Percentiles rank a stretch among this genome's conserved stretches.
phyloP scores from a whole-genome alignment of 2,797 vertebrate species.

The Halcyon leucocephala region DNA sequence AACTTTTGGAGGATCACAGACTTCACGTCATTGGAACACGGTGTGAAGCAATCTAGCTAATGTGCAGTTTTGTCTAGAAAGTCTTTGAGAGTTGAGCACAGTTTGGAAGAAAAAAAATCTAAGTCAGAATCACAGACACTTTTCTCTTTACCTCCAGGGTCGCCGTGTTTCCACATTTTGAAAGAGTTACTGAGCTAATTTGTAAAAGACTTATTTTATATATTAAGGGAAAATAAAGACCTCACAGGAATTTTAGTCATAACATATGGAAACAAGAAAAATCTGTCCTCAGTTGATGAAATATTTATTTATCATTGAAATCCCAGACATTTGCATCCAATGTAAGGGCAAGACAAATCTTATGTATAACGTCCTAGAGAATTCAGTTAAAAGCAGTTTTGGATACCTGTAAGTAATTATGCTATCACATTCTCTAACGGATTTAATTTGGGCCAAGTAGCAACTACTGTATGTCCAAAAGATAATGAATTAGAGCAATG shows the following conservation, averaged over 20 bases:
- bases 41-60: slow-evolving; percentile 49
- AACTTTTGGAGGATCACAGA: slow-evolving; percentile 25
- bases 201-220: not conserved
- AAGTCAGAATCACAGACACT: not conserved
- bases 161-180: not conserved
- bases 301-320: slow-evolving; percentile 68
- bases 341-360: slow-evolving; percentile 50
- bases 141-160: slow-evolving; percentile 33
- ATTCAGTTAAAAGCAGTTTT: slow-evolving; percentile 73
- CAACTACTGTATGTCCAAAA: slow-evolving; percentile 77
- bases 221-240: slow-evolving; percentile 32
- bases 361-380: slow-evolving; percentile 66
- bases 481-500: slow-evolving; percentile 86
- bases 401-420: slow-evolving; percentile 82
- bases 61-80: slow-evolving; percentile 25
- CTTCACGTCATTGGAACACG: not conserved
- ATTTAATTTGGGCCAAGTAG: slow-evolving; percentile 80
- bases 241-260: slow-evolving; percentile 36
- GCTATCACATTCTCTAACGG: slow-evolving; percentile 78
- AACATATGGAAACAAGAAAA: slow-evolving; percentile 54
- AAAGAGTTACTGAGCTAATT: slow-evolving; percentile 10
- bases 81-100: not conserved
- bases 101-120: not conserved
- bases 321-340: slow-evolving; percentile 43
- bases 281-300: slow-evolving; percentile 28